Base-by-base conservation (phyloP, 2,888 invertebrate species). In the Willowsia nigromaculata region DNA sequence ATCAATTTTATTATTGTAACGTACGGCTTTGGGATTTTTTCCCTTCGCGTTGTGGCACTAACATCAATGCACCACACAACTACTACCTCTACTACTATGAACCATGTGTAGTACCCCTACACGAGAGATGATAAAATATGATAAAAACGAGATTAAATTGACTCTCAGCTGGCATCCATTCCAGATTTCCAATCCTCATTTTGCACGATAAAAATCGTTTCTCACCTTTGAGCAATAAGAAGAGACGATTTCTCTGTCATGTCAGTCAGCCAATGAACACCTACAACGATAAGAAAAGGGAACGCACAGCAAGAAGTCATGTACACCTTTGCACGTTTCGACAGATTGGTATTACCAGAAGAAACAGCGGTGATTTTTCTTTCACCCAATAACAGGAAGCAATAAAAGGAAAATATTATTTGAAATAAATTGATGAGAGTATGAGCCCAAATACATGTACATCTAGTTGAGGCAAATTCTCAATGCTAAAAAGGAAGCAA, bases 131-230 rank as follows among this genome's bases (percentile, higher is more conserved):
- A 71, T 84, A 71, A 84, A 84, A 84, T 84, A 84, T 84, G 84
- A 84, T 84, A 84, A 84, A 84, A 84, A 84, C 40, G 71, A 84
- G 84, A 84, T 84, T 84, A 84, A 71, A 84, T 84, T 84, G 84
- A 84, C 84, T 84, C 84, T 84, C 83, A 84, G 84, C 84, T 84
- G 71, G 68, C 84, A 71, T 53, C 71, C 84, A 84, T 68, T 84
- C 84, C 25, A 65, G 5, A 13, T 56, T n/a, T 47, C 62, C 84
- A 71, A 53, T 84, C 53, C 83, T 27, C 47, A n/a, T 71, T 50
- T 27, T 43, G 53, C 43, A 50, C 33, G 84, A 84, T 84, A 84
- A 56, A 71, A 84, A 71, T 71, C 71, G 71, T 84, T 84, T 84
- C 84, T 84, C 84, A 84, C 84, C 71, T 84, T 53, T 71, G 50